A percentile compares a stretch with the other conserved stretches of the same genome.
Evolutionary conservation across 2,113 vertebrate genomes (phyloP).

Genomic region (Aviceda subcristata): DNA sequence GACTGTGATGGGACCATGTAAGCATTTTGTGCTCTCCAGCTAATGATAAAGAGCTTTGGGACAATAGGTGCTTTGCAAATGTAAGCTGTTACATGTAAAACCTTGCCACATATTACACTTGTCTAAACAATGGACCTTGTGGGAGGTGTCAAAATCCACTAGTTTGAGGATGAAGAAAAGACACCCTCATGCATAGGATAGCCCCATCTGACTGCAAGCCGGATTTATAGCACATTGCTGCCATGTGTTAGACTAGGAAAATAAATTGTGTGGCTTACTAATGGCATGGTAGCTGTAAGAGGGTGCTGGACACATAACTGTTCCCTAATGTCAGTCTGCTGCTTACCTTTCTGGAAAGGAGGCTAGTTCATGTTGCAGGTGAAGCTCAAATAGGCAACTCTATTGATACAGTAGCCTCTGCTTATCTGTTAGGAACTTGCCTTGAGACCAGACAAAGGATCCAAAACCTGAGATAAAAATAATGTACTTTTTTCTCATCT

Average conservation of each 20-base stretch:
- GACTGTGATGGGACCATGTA: not conserved
- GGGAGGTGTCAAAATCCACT: not conserved
- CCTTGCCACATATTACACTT: not conserved
- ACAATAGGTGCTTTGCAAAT: not conserved
- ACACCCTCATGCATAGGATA: accelerated
- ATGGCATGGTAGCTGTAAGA: not conserved
- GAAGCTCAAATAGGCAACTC: not conserved
- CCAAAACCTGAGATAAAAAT: not conserved
- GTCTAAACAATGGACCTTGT: not conserved
- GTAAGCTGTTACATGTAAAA: not conserved
- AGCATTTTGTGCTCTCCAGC: not conserved
- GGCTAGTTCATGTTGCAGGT: not conserved
- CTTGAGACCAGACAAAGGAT: not conserved
- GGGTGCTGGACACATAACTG: not conserved
- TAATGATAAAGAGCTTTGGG: not conserved
- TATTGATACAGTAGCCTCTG: not conserved
- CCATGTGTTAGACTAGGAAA: not conserved
- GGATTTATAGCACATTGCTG: not conserved
- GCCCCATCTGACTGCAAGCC: not conserved
- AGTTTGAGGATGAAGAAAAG: not conserved
- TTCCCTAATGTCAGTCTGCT: not conserved
- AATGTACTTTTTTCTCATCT: not conserved
- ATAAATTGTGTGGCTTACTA: not conserved
- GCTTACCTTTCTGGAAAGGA: not conserved
- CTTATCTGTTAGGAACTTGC: not conserved